Conservation (phyloP, 2,888 invertebrate genomes). For the Agriopis marginaria region DNA sequence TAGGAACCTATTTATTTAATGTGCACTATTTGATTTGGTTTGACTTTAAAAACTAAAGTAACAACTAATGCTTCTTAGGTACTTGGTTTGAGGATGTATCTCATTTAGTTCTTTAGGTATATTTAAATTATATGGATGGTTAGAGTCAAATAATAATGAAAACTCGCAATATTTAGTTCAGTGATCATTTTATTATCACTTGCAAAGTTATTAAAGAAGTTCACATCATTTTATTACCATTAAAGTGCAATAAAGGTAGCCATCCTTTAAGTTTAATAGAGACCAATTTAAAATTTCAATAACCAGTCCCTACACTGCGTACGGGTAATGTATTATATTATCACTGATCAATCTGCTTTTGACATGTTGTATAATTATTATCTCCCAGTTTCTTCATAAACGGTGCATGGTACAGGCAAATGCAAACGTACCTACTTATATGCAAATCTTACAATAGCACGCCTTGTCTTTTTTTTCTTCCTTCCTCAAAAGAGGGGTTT, state of each 20-base stretch:
- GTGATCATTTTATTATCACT: slow-evolving; percentile 34
- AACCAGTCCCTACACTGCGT: slow-evolving; percentile 57
- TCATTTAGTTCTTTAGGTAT: no score
- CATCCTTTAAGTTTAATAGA: slow-evolving; percentile 58
- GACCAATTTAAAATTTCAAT: slow-evolving; percentile 63
- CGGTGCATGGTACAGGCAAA: slow-evolving; percentile 47
- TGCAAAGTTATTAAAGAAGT: slow-evolving; percentile 39
- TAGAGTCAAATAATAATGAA: no score
- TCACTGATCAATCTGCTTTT: slow-evolving; percentile 75
- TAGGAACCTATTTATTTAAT: no score
- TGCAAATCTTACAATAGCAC: no score
- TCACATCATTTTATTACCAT: slow-evolving; percentile 45
- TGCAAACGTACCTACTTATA: no score
- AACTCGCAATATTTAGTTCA: neutral
- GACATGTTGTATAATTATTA: slow-evolving; percentile 76
- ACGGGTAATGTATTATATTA: slow-evolving; percentile 67
- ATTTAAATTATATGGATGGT: no score
- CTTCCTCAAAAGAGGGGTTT: no score
- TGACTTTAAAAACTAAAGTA: no score
- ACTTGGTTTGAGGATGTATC: no score
- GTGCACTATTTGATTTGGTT: no score
- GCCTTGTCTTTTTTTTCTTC: no score
- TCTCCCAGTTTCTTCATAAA: slow-evolving; percentile 65
- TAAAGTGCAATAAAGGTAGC: slow-evolving; percentile 41
- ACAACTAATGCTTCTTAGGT: no score